Evolutionary conservation across 2,888 invertebrate genomes (phyloP), one percentile per base, ranked within the genome.

Genomic region (Heteromurus nitidus): DNA sequence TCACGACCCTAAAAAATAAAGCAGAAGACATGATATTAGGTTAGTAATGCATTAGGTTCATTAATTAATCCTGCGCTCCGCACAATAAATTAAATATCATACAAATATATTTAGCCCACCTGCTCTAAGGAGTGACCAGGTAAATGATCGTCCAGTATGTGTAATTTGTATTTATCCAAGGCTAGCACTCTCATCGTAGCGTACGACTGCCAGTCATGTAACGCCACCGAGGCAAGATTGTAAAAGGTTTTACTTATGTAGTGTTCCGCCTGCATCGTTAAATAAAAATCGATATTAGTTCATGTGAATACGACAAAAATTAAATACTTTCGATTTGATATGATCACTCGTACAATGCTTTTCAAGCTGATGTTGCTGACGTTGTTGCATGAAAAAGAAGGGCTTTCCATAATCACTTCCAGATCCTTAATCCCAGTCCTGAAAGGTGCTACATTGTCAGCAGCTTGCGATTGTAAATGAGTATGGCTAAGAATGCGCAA

Each of bases 181-280:
- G 98, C 99, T 89, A 99, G 92, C 88, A 95, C 94, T 82, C 97
- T 92, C 99, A 99, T 99, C 90, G 97, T 96, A 20, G 96, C 95
- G 89, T 99, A 99, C 0, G 97, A 97, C 89, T 95, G 95, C 97
- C 98, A 99, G 90, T 99, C 98, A 87, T 99, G 97, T 60, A 98
- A 91, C 7, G 98, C 97, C 31, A 99, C 97, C 0, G 98, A 97
- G 0, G 98, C 98, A 87, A 99, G 91, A 91, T 99, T 98, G 90
- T 99, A 99, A 90, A 98, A 99, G 89, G 95, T 97, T 85, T 93
- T 94, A 88, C 97, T 96, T 85, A 99, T 91, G 90, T 98, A 98
- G 88, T 95, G 93, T 89, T 98, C 98, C 9, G 97, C 93, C 91
- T 91, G 87, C 7, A 31, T n/a, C n/a, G n/a, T n/a, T n/a, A n/a